Evolutionary conservation across 2,113 vertebrate species (phyloP).

Genomic region (Sinocyclocheilus maitianheensis): DNA sequence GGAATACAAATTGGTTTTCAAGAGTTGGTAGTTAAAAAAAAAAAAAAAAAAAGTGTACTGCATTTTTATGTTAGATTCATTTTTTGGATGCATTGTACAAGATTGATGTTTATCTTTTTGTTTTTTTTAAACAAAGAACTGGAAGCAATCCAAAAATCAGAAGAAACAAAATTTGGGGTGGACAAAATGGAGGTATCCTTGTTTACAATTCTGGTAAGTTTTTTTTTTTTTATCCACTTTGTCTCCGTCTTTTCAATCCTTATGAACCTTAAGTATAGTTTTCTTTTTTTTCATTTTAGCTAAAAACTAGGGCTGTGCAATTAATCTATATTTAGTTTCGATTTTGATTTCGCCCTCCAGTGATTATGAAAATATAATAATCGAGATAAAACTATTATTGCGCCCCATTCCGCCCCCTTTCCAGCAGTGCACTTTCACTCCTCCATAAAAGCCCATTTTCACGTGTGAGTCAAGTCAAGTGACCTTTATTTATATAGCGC

Average conservation of each 20-base stretch:
- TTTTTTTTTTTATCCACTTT: neutral
- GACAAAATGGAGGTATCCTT: slow-evolving; percentile 97
- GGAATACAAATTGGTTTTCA: neutral
- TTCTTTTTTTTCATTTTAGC: neutral
- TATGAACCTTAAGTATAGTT: neutral
- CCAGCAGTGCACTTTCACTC: too few relatives aligned
- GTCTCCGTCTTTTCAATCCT: neutral
- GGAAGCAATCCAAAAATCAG: slow-evolving; percentile 99
- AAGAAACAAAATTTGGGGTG: slow-evolving; percentile 99
- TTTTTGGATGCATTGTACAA: too few relatives aligned
- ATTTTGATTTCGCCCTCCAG: too few relatives aligned
- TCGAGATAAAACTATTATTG: too few relatives aligned
- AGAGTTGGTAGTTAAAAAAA: neutral
- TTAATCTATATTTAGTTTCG: too few relatives aligned
- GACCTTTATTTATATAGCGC: too few relatives aligned
- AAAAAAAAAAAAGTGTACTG: neutral
- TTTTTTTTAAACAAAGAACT: slow-evolving; percentile 77
- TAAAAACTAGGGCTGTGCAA: too few relatives aligned
- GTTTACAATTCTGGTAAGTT: slow-evolving; percentile 97
- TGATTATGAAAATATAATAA: too few relatives aligned
- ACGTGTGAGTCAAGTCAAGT: too few relatives aligned
- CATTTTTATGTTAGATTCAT: neutral
- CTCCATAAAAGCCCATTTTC: too few relatives aligned
- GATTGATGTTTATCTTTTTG: slow-evolving; percentile 24
- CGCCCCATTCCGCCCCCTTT: too few relatives aligned